A percentile compares a stretch with the other conserved stretches of the same genome.
Conservation (phyloP, 2,888 invertebrate species). For the Tyria jacobaeae region DNA sequence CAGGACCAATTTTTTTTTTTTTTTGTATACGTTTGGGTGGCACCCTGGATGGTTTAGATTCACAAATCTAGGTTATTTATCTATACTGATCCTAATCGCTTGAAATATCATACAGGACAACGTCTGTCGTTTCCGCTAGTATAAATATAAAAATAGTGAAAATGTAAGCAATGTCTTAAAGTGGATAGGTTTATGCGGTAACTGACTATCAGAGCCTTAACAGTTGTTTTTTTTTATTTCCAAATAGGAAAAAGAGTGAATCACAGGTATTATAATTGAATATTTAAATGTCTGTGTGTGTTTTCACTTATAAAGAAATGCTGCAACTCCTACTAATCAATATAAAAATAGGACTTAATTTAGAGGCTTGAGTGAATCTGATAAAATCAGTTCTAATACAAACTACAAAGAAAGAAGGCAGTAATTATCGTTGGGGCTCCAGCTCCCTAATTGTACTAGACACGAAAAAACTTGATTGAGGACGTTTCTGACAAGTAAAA, state of each 20-base stretch:
- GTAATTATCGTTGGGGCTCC: slow-evolving; percentile 15
- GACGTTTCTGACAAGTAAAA: slow-evolving; percentile 16
- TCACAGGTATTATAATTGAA: not conserved
- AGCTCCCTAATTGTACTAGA: slow-evolving; percentile 16
- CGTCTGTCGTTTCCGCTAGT: no score
- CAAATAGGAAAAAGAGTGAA: not conserved
- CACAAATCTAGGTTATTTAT: no score
- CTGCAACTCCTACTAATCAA: not conserved
- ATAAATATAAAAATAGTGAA: no score
- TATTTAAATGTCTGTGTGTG: not conserved
- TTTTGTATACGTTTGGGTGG: no score
- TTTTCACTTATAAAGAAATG: not conserved
- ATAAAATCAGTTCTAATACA: slow-evolving; percentile 14
- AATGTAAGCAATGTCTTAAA: no score
- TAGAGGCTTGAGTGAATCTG: not conserved
- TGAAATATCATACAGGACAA: no score
- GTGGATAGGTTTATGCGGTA: not conserved
- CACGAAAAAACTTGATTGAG: slow-evolving; percentile 16
- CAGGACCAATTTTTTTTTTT: no score
- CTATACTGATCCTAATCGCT: no score
- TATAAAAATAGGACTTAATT: not conserved
- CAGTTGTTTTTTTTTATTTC: not conserved
- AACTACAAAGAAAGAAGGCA: slow-evolving; percentile 17
- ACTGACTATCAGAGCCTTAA: not conserved
- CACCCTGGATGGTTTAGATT: no score